Conservation (phyloP, 1,140 invertebrate genomes). For the Orius insidiosus region DNA sequence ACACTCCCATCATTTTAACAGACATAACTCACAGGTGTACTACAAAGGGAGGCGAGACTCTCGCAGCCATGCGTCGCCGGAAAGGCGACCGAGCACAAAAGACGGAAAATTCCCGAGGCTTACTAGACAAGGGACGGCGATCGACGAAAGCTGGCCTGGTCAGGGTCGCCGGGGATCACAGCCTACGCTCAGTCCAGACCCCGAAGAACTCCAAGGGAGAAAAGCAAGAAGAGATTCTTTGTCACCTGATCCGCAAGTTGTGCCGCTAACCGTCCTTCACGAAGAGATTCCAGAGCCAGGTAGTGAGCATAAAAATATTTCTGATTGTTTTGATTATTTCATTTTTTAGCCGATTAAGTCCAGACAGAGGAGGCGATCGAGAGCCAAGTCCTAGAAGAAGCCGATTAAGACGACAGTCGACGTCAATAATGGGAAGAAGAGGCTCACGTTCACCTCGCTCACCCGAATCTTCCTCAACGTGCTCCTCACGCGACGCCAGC, state of each 20-base stretch:
- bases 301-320: constrained; percentile 42
- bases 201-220: constrained; percentile 36
- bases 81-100: constrained; percentile 22
- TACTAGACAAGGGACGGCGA: constrained; percentile 69
- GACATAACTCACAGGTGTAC: constrained; percentile 18
- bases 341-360: constrained; percentile 48
- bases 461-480: constrained; percentile 52
- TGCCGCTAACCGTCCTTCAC: constrained; percentile 25
- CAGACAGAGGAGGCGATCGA: constrained; percentile 46
- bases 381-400: constrained; percentile 51
- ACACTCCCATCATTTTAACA: constrained; percentile 7
- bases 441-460: constrained; percentile 33
- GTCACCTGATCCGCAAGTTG: constrained; percentile 58
- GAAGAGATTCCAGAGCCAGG: constrained; percentile 54
- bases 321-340: too few species aligned
- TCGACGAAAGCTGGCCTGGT: constrained; percentile 62
- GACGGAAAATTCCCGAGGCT: constrained; percentile 43
- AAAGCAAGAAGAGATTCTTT: constrained; percentile 65
- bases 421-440: constrained; percentile 24
- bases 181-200: constrained; percentile 59
- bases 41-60: constrained; percentile 40
- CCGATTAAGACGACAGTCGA: constrained; percentile 31
- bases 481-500: constrained; percentile 40
- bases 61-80: constrained; percentile 35
- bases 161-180: constrained; percentile 55